Evolutionary conservation across 2,113 vertebrate genomes (phyloP).

Genomic region (Campylorhamphus procurvoides): DNA sequence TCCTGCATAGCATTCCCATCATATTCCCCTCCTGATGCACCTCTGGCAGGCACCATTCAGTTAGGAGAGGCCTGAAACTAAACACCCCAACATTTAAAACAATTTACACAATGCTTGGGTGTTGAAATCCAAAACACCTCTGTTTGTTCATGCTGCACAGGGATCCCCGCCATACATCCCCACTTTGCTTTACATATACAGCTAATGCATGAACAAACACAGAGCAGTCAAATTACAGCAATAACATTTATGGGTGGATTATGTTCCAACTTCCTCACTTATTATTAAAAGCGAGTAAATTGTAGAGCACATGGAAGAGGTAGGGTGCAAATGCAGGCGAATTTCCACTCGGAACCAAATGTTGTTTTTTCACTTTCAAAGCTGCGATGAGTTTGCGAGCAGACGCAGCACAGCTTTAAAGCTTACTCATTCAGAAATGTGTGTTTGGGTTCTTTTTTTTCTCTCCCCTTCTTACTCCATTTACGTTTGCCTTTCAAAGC

Average conservation of each 20-base stretch:
- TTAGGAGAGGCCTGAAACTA: background rate
- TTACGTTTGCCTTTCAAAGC: conserved; percentile 45
- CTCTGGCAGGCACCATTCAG: background rate
- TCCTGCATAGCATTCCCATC: background rate
- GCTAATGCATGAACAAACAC: conserved; percentile 58
- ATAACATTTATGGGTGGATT: conserved; percentile 63
- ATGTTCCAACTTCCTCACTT: conserved; percentile 44
- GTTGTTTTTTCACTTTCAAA: conserved; percentile 32
- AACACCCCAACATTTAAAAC: background rate
- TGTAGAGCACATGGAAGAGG: conserved; percentile 4
- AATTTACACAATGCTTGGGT: background rate
- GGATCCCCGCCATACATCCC: background rate
- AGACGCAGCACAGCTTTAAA: conserved; percentile 45
- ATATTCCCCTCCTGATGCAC: background rate
- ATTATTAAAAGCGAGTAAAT: conserved; percentile 28
- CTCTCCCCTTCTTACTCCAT: background rate
- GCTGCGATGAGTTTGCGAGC: conserved; percentile 34
- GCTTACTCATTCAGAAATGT: conserved; percentile 36
- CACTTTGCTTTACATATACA: background rate
- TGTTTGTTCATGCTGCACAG: background rate
- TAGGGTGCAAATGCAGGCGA: conserved; percentile 17
- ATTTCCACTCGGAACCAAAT: conserved; percentile 31
- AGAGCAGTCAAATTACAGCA: conserved; percentile 53
- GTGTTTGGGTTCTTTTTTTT: background rate
- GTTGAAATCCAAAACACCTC: conserved; percentile 1